phyloP scores from a whole-genome alignment of 2,888 invertebrate genomes.

The Ligdia adustata region DNA sequence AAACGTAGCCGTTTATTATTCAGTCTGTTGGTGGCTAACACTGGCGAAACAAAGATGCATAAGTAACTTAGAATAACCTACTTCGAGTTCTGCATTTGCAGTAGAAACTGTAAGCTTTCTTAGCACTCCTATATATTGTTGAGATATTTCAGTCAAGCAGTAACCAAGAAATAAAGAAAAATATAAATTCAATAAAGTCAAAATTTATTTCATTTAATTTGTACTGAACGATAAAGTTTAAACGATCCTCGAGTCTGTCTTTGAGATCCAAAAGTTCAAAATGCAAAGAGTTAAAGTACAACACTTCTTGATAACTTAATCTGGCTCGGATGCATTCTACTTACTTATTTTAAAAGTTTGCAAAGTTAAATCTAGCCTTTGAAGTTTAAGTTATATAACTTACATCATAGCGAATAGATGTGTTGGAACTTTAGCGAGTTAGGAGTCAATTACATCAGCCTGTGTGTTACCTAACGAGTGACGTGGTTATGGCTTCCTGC shows the following conservation, averaged over 20 bases:
- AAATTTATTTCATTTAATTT: slow-evolving; percentile 20
- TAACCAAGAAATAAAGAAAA: background rate
- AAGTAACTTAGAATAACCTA: slow-evolving; percentile 21
- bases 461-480: slow-evolving; percentile 11
- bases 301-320: slow-evolving; percentile 14
- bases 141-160: background rate
- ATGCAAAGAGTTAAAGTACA: slow-evolving; percentile 13
- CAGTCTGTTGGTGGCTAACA: background rate
- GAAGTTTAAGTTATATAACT: background rate
- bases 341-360: slow-evolving; percentile 2
- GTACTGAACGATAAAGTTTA: slow-evolving; percentile 15
- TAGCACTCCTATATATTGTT: background rate
- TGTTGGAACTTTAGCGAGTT: slow-evolving; percentile 5
- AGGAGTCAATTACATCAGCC: slow-evolving; percentile 5
- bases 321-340: slow-evolving; percentile 7
- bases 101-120: background rate
- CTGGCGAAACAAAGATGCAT: slow-evolving; percentile 12
- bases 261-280: slow-evolving; percentile 9
- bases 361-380: background rate
- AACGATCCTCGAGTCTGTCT: slow-evolving; percentile 14
- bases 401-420: background rate
- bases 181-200: slow-evolving; percentile 8
- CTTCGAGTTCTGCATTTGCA: slow-evolving; percentile 10
- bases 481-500: background rate
- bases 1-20: slow-evolving; percentile 20